phyloP scores from a whole-genome alignment of 2,888 invertebrate species.

The Pachydiplax longipennis region DNA sequence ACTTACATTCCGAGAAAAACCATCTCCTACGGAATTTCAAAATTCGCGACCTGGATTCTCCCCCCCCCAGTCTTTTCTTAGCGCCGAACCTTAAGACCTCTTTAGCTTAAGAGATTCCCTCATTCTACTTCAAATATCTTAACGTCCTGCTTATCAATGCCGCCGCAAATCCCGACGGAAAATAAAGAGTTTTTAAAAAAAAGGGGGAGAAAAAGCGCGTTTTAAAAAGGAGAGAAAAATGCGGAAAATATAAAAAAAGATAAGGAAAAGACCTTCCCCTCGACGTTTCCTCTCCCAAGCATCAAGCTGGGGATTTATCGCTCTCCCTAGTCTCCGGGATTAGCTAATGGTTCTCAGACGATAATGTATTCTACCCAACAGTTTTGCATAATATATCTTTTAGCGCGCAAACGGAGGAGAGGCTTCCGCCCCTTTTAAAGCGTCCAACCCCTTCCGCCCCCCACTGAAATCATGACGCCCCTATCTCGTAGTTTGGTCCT shows the following conservation, averaged over 20 bases:
- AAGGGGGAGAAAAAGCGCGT: background rate
- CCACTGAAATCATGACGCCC: too few species aligned
- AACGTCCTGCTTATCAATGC: background rate
- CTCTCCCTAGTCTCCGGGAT: background rate
- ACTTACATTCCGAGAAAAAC: background rate
- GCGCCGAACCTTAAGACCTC: background rate
- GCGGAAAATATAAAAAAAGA: background rate
- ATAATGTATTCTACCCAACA: constrained; percentile 37
- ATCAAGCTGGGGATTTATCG: constrained; percentile 27
- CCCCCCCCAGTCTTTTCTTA: background rate
- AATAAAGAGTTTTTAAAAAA: background rate
- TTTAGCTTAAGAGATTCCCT: background rate
- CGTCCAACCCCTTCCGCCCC: background rate
- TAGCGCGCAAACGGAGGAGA: background rate
- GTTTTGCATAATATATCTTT: constrained; percentile 44
- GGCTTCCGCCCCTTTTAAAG: background rate
- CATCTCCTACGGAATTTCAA: background rate
- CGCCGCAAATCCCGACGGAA: background rate
- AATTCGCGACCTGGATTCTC: background rate
- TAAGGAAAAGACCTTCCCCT: background rate
- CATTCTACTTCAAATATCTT: background rate
- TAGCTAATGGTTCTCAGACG: constrained; percentile 35
- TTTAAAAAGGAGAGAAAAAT: background rate
- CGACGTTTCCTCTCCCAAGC: background rate
- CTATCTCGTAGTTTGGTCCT: too few species aligned